A percentile compares a stretch with the other conserved stretches of the same genome.
phyloP scores from a whole-genome alignment of 2,113 vertebrate species.

The Nothocercus julius region DNA sequence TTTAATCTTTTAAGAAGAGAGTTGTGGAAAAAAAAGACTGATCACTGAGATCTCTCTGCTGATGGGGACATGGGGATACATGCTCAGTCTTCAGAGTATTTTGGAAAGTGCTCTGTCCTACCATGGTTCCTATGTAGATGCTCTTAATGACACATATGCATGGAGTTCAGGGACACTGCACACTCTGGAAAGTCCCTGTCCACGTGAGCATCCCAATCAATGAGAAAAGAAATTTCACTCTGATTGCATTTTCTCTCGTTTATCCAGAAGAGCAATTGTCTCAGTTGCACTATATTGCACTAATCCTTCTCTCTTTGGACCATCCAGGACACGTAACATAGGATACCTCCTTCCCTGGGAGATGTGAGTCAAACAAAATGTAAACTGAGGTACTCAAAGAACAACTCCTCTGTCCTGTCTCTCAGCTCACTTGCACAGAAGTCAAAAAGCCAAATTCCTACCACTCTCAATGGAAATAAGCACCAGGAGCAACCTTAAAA shows the following conservation, averaged over 20 bases:
- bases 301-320: background rate
- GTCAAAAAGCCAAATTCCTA: background rate
- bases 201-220: background rate
- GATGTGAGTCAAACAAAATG: background rate
- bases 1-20: slow-evolving; percentile 38
- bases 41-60: background rate
- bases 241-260: background rate
- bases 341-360: accelerated
- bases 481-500: background rate
- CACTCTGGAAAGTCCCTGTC: background rate
- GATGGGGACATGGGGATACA: background rate
- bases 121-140: background rate
- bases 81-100: background rate
- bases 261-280: background rate
- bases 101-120: background rate
- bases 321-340: background rate
- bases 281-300: background rate
- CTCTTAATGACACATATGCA: background rate
- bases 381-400: background rate
- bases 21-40: background rate
- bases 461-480: background rate
- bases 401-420: background rate
- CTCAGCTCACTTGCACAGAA: background rate
- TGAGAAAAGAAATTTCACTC: background rate
- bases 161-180: background rate